These are phyloP conservation scores for Caenorhabditis uteleia DNA, from an alignment of 2,888 invertebrate species.

Conservation along the genomic window DNA sequence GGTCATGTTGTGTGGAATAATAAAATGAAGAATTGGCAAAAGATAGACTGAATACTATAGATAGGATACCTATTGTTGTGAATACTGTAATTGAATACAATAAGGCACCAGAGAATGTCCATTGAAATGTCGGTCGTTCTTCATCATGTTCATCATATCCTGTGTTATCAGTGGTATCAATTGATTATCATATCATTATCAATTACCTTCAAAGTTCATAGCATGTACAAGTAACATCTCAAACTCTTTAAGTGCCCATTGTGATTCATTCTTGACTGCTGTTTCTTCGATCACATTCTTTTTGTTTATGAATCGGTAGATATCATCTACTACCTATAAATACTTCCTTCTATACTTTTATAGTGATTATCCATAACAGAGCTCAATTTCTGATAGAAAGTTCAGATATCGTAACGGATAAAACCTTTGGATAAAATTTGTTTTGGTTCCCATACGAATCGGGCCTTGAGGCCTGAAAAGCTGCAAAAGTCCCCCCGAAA, in stretches of 20 bases:
- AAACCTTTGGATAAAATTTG: not conserved
- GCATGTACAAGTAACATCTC: conserved; percentile 71
- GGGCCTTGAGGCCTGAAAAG: too few relatives aligned
- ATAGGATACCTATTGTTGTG: conserved; percentile 71
- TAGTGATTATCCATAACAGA: too few relatives aligned
- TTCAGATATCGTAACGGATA: too few relatives aligned
- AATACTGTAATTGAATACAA: conserved; percentile 72
- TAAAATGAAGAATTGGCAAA: not conserved
- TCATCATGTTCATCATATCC: conserved; percentile 70
- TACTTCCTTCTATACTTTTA: not conserved
- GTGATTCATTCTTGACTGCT: conserved; percentile 58
- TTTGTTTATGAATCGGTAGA: conserved; percentile 70
- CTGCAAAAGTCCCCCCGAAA: too few relatives aligned
- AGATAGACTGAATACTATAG: not conserved
- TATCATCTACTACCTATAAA: conserved; percentile 61
- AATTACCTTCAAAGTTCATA: conserved; percentile 69
- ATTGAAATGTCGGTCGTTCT: conserved; percentile 66
- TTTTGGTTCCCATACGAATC: not conserved
- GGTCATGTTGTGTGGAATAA: not conserved
- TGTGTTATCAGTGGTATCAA: conserved; percentile 4
- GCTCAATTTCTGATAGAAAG: too few relatives aligned
- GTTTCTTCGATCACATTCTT: conserved; percentile 64
- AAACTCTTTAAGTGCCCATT: conserved; percentile 69
- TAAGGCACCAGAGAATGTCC: conserved; percentile 72
- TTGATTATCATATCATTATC: not conserved